Evolutionary conservation across 1,140 invertebrate species (phyloP), one percentile per base, ranked within the genome.

Genomic region (Drosophila erecta): DNA sequence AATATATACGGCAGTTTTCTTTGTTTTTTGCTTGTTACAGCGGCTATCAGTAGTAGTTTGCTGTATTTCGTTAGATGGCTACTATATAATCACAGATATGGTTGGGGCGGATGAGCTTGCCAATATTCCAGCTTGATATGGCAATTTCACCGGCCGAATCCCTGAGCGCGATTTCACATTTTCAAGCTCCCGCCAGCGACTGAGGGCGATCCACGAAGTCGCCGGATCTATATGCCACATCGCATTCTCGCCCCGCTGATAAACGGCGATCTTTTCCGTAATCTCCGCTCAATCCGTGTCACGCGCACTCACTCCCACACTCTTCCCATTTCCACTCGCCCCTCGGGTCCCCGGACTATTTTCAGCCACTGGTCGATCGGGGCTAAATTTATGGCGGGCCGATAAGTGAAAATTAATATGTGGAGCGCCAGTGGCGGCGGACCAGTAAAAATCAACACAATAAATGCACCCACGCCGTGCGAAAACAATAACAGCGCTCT

Each of bases 401-500:
- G 79, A 81, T 81, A 81, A 81, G 64, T 76, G 72, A 14, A 57
- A 55, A 76, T 76, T 76, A 76, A 76, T 76, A 76, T 81, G 40
- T 62, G 17, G 50, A 69, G 22, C 27, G 61, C 60, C 57, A 66
- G 55, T 51, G 73, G 33, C 38, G 27, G 43, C 38, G 27, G 43
- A 43, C 59, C 81, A 65, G 24, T 75, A 51, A 81, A 81, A 86
- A 87, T 81, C 70, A 87, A 76, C 61, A 75, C 51, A 51, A 55
- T 33, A 72, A 44, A 61, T 17, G 54, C 30, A 71, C 80, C 79
- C 47, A 71, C 76, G 56, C 65, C 50, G 50, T 55, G 58, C 35
- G 54, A 81, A 76, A 87, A 86, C 83, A 86, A 87, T 76, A 86
- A 87, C 85, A 83, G 74, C 67, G 51, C 62, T 79, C 54, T 67